Conservation (phyloP, 2,113 vertebrate genomes). For the Grammomys dolichurus region DNA sequence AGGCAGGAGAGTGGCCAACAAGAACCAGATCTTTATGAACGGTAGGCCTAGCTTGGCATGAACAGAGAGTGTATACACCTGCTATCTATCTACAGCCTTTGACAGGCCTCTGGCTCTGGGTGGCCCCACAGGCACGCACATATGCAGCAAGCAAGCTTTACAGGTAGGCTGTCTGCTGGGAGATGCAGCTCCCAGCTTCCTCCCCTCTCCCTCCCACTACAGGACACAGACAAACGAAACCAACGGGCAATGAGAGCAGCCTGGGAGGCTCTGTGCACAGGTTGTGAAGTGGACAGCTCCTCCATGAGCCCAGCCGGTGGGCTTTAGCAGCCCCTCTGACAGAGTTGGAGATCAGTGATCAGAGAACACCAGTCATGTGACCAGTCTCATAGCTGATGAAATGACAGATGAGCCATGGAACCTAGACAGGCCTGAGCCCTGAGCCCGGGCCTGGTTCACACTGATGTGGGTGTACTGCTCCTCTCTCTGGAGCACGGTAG, state of each 20-base stretch:
- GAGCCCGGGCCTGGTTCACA: neutral
- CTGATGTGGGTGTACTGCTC: too few species aligned
- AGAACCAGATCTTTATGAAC: conserved; percentile 63
- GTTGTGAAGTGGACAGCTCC: neutral
- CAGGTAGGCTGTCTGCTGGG: accelerated
- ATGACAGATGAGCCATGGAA: neutral
- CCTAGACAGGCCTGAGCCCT: neutral
- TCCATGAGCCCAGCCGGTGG: accelerated
- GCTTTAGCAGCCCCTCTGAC: accelerated
- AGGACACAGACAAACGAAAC: neutral
- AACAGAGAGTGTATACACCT: neutral
- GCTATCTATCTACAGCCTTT: neutral
- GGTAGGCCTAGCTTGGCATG: neutral
- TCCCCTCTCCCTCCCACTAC: neutral
- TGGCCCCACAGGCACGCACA: accelerated
- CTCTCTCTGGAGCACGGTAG: neutral
- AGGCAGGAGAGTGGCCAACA: neutral
- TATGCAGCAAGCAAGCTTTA: accelerated
- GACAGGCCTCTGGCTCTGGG: neutral
- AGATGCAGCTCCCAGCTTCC: neutral
- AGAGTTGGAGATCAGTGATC: neutral
- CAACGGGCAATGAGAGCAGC: neutral
- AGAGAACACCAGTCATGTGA: accelerated
- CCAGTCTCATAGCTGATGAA: neutral
- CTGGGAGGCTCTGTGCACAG: neutral